phyloP scores from a whole-genome alignment of 2,797 vertebrate species.

The Florisuga fusca region DNA sequence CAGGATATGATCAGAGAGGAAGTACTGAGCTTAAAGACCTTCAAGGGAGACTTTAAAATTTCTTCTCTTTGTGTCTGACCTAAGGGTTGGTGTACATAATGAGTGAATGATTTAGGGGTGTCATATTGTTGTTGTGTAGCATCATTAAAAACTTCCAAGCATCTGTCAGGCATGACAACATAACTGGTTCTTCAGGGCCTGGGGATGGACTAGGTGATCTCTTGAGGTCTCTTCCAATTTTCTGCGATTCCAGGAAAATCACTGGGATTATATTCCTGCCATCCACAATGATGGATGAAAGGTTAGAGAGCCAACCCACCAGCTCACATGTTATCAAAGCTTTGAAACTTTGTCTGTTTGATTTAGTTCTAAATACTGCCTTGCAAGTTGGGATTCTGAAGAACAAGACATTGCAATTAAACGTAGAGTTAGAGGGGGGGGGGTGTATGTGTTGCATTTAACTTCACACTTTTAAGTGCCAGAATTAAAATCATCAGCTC shows the following conservation, averaged over 20 bases:
- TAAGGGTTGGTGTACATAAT: neutral
- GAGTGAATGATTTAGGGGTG: neutral
- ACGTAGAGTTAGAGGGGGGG: neutral
- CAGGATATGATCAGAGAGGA: neutral
- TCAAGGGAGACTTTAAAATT: neutral
- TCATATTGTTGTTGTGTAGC: neutral
- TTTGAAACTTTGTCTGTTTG: neutral
- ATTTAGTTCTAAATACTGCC: neutral
- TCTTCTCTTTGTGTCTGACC: neutral
- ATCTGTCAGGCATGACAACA: neutral
- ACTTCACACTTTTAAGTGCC: slow-evolving; percentile 53
- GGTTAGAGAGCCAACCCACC: neutral
- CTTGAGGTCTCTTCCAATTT: neutral
- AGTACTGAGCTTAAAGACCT: neutral
- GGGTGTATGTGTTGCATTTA: slow-evolving; percentile 3
- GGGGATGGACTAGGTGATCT: neutral
- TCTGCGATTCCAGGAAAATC: neutral
- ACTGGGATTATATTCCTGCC: neutral
- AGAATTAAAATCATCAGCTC: slow-evolving; percentile 66
- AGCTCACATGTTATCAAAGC: neutral
- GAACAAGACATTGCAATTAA: neutral
- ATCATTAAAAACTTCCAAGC: neutral
- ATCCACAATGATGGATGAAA: neutral
- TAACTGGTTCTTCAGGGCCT: neutral
- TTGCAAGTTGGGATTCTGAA: neutral